A percentile compares a stretch with the other conserved stretches of the same genome.
phyloP scores from a whole-genome alignment of 2,888 invertebrate species.

The Willowsia nigromaculata region DNA sequence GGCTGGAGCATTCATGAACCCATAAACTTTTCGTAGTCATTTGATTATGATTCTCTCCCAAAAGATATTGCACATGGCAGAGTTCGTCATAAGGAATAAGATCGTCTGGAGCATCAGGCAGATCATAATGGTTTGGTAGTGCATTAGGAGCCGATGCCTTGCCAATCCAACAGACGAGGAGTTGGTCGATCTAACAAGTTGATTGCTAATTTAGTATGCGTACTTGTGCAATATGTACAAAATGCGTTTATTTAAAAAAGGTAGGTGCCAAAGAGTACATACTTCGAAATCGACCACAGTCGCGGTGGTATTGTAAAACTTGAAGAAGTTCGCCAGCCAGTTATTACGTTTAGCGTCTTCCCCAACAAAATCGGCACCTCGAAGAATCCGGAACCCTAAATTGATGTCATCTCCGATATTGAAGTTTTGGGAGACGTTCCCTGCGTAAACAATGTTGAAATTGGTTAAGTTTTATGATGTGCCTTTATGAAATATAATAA shows the following conservation, averaged over 20 bases:
- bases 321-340: slow-evolving; percentile 39
- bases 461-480: too few relatives aligned
- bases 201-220: background rate
- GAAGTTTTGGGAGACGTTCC: background rate
- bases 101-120: background rate
- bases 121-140: background rate
- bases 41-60: background rate
- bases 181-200: slow-evolving; percentile 50
- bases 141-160: background rate
- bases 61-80: background rate
- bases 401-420: slow-evolving; percentile 37
- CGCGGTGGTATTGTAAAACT: slow-evolving; percentile 21
- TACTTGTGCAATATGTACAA: background rate
- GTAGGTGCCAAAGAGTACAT: background rate
- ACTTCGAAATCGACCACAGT: slow-evolving; percentile 20
- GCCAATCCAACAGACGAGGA: slow-evolving; percentile 42
- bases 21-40: slow-evolving; percentile 35
- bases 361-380: slow-evolving; percentile 15
- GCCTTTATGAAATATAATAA: too few relatives aligned
- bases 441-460: too few relatives aligned
- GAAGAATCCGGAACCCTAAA: slow-evolving; percentile 34
- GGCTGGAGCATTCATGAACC: background rate
- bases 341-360: background rate
- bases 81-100: slow-evolving; percentile 26
- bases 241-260: background rate